Evolutionary conservation across 1,140 invertebrate genomes (phyloP).

Genomic region (Sycobia sp.): DNA sequence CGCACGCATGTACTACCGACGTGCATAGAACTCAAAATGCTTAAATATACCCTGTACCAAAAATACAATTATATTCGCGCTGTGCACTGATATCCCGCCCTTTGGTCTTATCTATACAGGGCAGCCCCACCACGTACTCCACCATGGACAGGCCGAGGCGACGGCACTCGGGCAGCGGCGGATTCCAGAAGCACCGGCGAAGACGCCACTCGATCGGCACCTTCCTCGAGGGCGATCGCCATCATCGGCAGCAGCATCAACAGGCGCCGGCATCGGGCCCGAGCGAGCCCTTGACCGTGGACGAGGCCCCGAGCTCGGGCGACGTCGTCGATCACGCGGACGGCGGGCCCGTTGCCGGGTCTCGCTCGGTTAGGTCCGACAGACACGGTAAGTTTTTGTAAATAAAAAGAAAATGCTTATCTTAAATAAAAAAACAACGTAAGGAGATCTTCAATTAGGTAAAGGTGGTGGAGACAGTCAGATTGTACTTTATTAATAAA

Average conservation of each 20-base stretch:
- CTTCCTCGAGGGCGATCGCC: constrained; percentile 17
- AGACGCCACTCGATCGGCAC: constrained; percentile 27
- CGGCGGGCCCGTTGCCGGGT: neutral
- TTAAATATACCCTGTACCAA: no score
- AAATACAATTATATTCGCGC: no score
- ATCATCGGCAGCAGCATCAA: neutral
- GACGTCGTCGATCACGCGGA: neutral
- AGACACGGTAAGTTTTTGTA: constrained; percentile 12
- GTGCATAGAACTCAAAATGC: no score
- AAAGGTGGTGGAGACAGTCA: no score
- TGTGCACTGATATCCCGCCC: no score
- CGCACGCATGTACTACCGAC: no score
- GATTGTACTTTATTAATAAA: neutral
- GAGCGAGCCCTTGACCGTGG: neutral
- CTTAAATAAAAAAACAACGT: no score
- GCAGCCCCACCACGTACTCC: constrained; percentile 3
- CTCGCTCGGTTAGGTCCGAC: neutral
- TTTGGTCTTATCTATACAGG: neutral
- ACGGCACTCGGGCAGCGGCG: neutral
- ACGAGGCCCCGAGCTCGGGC: neutral
- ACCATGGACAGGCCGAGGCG: constrained; percentile 17
- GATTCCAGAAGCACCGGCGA: neutral
- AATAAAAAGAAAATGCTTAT: no score
- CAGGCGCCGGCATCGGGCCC: constrained; percentile 6
- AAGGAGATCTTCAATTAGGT: no score